Evolutionary conservation across 2,113 vertebrate species (phyloP), one percentile per base, ranked within the genome.

Genomic region (Phyllopteryx taeniolatus): DNA sequence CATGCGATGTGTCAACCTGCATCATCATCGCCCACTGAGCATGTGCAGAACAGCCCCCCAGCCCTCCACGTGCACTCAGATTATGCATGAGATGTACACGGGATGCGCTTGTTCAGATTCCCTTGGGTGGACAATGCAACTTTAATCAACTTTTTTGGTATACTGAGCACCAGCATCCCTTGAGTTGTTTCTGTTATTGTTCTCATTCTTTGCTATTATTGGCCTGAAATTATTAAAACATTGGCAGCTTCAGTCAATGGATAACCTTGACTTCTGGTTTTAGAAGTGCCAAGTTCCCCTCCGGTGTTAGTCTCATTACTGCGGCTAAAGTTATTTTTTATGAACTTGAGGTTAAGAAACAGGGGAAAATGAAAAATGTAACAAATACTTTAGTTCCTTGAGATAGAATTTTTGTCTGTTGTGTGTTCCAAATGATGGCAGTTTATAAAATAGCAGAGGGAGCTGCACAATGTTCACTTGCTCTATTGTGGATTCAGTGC

Each of bases 1-100:
- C 89, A 89, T 87, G 86, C 87, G 27, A 85, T 82, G 80, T 88
- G 89, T 91, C 90, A 87, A 75, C 44, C 69, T 68, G 13, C 73
- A 87, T 91, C 83, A 87, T 63, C 71, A 8, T 90, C 76, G 43
- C 39, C 73, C 64, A 79, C 79, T 79, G 86, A 87, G 84, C 87
- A 84, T 86, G 90, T 89, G 90, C 86, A 75, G 74, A 82, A 79
- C 70, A 76, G 78, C 70, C 78, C 84, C 73, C 67, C 63, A 77
- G 86, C 80, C 67, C 62, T 84, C 71, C 88, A 83, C 68, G 72
- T 88, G 80, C 71, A 15, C 69, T 66, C 60, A 0, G 67, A 51
- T 51, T 70, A 67, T 80, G 75, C 84, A 85, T 77, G 47, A 70
- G 71, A 83, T 57, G 63, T 11, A 56, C 69, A 71, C 47, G 14